Percentiles rank a stretch among this genome's conserved stretches.
phyloP scores from a whole-genome alignment of 2,113 vertebrate species.

The Oncorhynchus mykiss region DNA sequence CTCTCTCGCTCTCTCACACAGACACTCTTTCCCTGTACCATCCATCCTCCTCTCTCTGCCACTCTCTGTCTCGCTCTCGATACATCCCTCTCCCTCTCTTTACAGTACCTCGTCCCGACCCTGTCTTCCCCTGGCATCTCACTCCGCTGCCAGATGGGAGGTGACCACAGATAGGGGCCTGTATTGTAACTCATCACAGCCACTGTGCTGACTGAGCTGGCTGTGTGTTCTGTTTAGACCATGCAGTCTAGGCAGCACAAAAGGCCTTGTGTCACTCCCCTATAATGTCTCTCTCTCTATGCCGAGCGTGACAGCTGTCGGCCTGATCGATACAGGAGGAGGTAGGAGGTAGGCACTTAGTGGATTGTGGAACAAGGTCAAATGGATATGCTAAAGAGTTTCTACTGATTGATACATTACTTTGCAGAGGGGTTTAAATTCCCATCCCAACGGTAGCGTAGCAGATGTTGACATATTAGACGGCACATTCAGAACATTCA shows the following conservation, averaged over 20 bases:
- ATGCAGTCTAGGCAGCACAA: conserved; percentile 9
- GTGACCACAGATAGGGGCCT: not conserved
- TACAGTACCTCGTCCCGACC: not conserved
- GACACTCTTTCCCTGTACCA: too few species aligned
- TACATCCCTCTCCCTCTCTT: not conserved
- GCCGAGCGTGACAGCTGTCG: conserved; percentile 5
- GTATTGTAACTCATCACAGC: not conserved
- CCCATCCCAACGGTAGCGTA: not conserved
- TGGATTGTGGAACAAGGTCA: conserved; percentile 9
- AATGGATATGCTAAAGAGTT: conserved; percentile 9
- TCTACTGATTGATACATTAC: not conserved
- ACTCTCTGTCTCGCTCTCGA: not conserved
- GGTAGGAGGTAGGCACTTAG: conserved; percentile 18
- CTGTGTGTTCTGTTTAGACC: not conserved
- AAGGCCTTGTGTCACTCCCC: not conserved
- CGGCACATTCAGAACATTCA: not conserved
- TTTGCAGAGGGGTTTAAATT: not conserved
- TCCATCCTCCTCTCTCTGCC: not conserved
- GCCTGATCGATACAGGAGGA: conserved; percentile 38
- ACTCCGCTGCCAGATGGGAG: conserved; percentile 7
- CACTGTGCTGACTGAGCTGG: conserved; percentile 4
- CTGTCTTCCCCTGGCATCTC: conserved; percentile 12
- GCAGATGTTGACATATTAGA: not conserved
- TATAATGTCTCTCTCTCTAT: conserved; percentile 22
- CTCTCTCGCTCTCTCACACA: not conserved